Base-by-base conservation (phyloP, 2,888 invertebrate species). In the Zaprionus obscuricornis region DNA sequence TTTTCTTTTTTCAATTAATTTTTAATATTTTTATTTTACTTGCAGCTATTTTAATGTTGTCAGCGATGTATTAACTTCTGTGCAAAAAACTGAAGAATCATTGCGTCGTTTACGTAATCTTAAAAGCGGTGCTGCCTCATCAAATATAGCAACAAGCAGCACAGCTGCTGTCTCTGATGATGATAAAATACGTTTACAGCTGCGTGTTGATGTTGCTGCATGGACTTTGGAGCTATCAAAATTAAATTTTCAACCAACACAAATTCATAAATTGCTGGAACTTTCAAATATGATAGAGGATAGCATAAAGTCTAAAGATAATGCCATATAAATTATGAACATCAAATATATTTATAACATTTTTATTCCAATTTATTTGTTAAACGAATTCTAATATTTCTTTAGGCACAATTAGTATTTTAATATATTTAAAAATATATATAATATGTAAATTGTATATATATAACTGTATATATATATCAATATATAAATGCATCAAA, bases 81-180 rank as follows among this genome's bases (percentile, higher is more conserved):
- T 98, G 6, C 96, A 96, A 89, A 97, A 96, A 91, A 98, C 98
- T 74, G 98, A 98, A 88, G 98, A 98, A 88, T 98, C 98, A 51
- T 91, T 99, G 68, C 93, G 96, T 87, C 93, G 97, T 77, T 91
- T 99, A 87, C 98, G 97, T 90, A 95, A 95, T 90, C 94, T 95
- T 13, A 92, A 96, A 65, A 95, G 95, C 57, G 95, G 95, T 7
- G 49, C 60, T 0, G 43, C 56, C 3, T 89, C 57, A 88, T 13
- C 58, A 8, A 51, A 50, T 11, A 50, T 84, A 74, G 42, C 89
- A 65, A 2, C 74, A 2, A 67, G 54, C 76, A 27, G 55, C 22
- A 39, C 63, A 2, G 31, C 37, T 26, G 93, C 93, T n/a, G 91
- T 94, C 66, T 94, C 93, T 17, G 98, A 98, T 87, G 98, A 98